phyloP scores from a whole-genome alignment of 2,888 invertebrate genomes.

The Melieria omissa region DNA sequence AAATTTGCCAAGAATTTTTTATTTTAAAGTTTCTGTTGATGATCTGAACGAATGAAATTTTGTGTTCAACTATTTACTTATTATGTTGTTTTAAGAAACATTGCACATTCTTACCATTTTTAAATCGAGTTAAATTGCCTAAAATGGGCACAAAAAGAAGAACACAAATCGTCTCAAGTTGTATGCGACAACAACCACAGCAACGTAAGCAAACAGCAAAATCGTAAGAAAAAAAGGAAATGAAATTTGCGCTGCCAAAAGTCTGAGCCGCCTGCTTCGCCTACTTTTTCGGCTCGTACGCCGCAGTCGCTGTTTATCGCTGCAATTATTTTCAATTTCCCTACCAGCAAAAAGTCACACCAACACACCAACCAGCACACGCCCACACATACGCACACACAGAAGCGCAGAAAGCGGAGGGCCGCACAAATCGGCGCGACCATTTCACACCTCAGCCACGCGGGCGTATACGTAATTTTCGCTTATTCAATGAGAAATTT shows the following conservation, averaged over 20 bases:
- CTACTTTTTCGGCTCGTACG: not conserved
- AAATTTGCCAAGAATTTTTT: too few relatives aligned
- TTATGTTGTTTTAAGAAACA: too few relatives aligned
- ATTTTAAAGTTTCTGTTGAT: too few relatives aligned
- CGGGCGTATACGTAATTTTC: conserved; percentile 10
- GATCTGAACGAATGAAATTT: too few relatives aligned
- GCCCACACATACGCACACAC: not conserved
- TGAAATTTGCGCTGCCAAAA: conserved; percentile 15
- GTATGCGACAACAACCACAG: too few relatives aligned
- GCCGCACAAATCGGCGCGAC: not conserved
- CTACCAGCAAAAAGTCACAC: conserved; percentile 3
- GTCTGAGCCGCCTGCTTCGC: not conserved
- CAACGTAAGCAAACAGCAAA: too few relatives aligned
- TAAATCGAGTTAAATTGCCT: too few relatives aligned
- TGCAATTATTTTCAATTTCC: conserved; percentile 39
- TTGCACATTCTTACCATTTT: too few relatives aligned
- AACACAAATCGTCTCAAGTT: too few relatives aligned
- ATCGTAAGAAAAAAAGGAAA: not conserved
- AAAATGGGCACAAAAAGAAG: too few relatives aligned
- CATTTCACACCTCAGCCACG: not conserved
- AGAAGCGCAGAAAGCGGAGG: not conserved
- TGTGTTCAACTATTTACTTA: too few relatives aligned
- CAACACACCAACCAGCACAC: not conserved
- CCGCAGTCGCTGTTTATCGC: conserved; percentile 29
- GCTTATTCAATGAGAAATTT: too few relatives aligned